Percentiles rank a stretch among this genome's conserved stretches.
These are phyloP conservation scores for Etheostoma spectabile DNA, from an alignment of 2,113 vertebrate genomes.

Conservation along the genomic window DNA sequence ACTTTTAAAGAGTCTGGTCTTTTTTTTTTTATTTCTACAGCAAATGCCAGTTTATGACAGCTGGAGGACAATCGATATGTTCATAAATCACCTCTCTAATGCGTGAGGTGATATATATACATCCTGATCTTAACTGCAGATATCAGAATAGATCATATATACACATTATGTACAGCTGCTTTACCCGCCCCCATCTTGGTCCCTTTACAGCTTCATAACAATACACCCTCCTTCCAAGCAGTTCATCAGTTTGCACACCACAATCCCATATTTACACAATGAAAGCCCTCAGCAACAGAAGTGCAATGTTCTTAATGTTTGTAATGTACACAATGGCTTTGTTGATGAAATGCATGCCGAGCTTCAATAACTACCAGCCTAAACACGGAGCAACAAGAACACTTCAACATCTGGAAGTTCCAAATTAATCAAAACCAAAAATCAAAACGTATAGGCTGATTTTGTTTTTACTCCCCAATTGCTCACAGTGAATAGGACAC, in stretches of 20 bases:
- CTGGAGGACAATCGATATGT: constrained; percentile 82
- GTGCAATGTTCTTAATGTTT: constrained; percentile 82
- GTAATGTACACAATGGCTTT: constrained; percentile 84
- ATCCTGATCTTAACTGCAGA: constrained; percentile 83
- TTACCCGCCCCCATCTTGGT: constrained; percentile 73
- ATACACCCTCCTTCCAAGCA: constrained; percentile 56
- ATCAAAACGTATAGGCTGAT: constrained; percentile 81
- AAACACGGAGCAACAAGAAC: constrained; percentile 81
- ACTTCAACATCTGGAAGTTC: constrained; percentile 83
- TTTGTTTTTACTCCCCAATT: constrained; percentile 74
- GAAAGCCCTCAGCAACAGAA: constrained; percentile 84
- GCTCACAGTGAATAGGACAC: constrained; percentile 89
- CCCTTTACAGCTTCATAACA: constrained; percentile 75
- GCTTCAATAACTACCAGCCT: constrained; percentile 86
- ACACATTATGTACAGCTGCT: constrained; percentile 88
- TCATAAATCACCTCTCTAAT: constrained; percentile 53
- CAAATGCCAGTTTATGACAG: constrained; percentile 80
- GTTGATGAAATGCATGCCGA: constrained; percentile 89
- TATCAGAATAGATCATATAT: constrained; percentile 83
- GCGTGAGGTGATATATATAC: constrained; percentile 79
- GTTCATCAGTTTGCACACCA: constrained; percentile 62
- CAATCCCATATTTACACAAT: constrained; percentile 84
- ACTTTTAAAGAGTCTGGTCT: constrained; percentile 86
- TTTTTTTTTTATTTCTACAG: constrained; percentile 86
- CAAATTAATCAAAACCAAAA: constrained; percentile 51